Evolutionary conservation across 2,888 invertebrate genomes (phyloP), one percentile per base, ranked within the genome.

Genomic region (Lingula anatina): DNA sequence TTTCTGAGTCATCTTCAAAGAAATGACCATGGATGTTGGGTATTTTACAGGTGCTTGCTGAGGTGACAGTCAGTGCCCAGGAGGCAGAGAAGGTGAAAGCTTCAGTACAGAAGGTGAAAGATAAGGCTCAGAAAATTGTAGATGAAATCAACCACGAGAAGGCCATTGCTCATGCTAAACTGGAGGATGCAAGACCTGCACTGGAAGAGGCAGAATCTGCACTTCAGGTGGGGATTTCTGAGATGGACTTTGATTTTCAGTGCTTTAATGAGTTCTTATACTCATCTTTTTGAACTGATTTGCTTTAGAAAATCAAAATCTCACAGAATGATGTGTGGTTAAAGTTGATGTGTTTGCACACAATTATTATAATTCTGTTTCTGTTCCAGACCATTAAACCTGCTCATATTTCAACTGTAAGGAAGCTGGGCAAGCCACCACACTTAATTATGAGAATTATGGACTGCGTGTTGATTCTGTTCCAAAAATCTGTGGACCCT

Each of bases 301-400:
- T n/a, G n/a, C n/a, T n/a, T n/a, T n/a, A n/a, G n/a, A n/a, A n/a
- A n/a, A n/a, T n/a, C n/a, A n/a, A n/a, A n/a, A n/a, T n/a, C n/a
- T n/a, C n/a, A n/a, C n/a, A n/a, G n/a, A n/a, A n/a, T n/a, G n/a
- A n/a, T n/a, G n/a, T n/a, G n/a, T n/a, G n/a, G n/a, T n/a, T n/a
- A n/a, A n/a, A n/a, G n/a, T n/a, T n/a, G n/a, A n/a, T n/a, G n/a
- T n/a, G n/a, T n/a, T n/a, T n/a, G n/a, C n/a, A n/a, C n/a, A n/a
- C n/a, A n/a, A 9, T 20, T 20, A 18, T 40, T 12, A 40, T 40
- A 20, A 35, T 12, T 18, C 12, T 18, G n/a, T 50, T 21, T 28
- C 45, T 39, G 39, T 57, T 57, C 0, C 54, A 90, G 70, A 76
- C 75, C 3, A 71, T 76, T 49, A 76, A 76, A 65, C 63, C 75